Evolutionary conservation across 2,113 vertebrate genomes (phyloP).

Genomic region (Periophthalmodon schlosseri): DNA sequence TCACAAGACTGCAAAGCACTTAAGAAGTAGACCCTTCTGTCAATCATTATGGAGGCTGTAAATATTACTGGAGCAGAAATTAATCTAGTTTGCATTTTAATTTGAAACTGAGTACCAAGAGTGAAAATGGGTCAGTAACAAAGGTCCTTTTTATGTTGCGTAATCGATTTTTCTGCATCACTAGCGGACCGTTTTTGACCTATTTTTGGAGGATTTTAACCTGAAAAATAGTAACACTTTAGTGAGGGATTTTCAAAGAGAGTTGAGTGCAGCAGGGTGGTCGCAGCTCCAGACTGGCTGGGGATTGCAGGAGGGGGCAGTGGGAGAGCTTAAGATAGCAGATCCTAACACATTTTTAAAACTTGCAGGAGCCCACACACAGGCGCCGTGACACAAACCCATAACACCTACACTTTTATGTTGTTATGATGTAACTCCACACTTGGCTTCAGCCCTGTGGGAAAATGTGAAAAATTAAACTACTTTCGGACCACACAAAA

Average conservation of each 20-base stretch:
- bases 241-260: slow-evolving; percentile 8
- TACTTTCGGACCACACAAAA: not conserved
- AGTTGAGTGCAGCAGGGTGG: slow-evolving; percentile 17
- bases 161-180: slow-evolving; percentile 52
- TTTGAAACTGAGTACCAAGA: slow-evolving; percentile 1
- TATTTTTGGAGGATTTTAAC: slow-evolving; percentile 9
- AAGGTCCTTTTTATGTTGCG: slow-evolving; percentile 36
- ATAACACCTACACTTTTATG: slow-evolving; percentile 37
- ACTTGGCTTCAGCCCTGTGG: slow-evolving; percentile 12
- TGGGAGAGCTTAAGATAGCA: slow-evolving; percentile 40
- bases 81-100: slow-evolving; percentile 14
- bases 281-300: slow-evolving; percentile 31
- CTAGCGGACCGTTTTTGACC: slow-evolving; percentile 37
- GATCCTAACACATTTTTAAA: slow-evolving; percentile 52
- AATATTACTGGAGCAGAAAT: not conserved
- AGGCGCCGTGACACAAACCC: slow-evolving; percentile 4
- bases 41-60: not conserved
- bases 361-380: slow-evolving; percentile 34
- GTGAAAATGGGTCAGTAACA: slow-evolving; percentile 34
- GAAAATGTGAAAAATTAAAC: slow-evolving; percentile 16
- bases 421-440: not conserved
- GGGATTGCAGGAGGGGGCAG: slow-evolving; percentile 43
- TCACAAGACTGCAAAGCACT: slow-evolving; percentile 62
- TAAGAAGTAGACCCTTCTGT: slow-evolving; percentile 8
- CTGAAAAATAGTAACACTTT: slow-evolving; percentile 4